Conservation (phyloP, 2,888 invertebrate genomes). For the Cacoxenus indagator region DNA sequence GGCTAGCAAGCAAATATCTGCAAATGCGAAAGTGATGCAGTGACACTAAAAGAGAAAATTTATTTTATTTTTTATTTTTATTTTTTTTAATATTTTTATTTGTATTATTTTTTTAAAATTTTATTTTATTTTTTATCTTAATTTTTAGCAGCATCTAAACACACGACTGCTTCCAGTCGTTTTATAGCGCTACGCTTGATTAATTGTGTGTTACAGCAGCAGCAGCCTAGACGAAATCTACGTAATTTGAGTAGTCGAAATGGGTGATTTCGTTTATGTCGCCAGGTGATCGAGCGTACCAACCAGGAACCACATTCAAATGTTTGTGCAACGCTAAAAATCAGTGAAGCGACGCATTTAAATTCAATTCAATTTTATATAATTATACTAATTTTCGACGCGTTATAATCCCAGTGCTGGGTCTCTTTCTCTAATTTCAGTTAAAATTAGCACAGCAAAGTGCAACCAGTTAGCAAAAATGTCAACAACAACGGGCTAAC, state of each 20-base stretch:
- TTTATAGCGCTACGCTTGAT: conserved; percentile 4
- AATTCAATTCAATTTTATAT: background rate
- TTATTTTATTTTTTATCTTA: background rate
- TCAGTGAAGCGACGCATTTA: conserved; percentile 2
- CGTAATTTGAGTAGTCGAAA: background rate
- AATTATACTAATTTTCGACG: conserved; percentile 4
- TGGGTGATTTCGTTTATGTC: background rate
- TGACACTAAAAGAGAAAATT: conserved; percentile 2
- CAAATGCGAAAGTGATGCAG: conserved; percentile 27
- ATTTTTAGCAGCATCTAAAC: background rate
- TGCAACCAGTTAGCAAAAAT: background rate
- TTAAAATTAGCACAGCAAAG: background rate
- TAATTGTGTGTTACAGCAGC: background rate
- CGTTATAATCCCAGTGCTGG: background rate
- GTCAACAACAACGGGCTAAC: background rate
- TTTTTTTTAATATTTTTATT: too few species aligned
- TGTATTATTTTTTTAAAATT: too few species aligned
- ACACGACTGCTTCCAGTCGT: background rate
- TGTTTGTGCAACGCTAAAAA: background rate
- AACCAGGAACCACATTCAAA: background rate
- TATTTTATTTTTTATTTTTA: too few species aligned
- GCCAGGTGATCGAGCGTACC: background rate
- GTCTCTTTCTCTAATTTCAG: background rate
- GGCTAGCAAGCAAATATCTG: background rate
- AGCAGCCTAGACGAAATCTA: too few species aligned